Evolutionary conservation across 2,113 vertebrate genomes (phyloP).

Genomic region (Noctilio leporinus): DNA sequence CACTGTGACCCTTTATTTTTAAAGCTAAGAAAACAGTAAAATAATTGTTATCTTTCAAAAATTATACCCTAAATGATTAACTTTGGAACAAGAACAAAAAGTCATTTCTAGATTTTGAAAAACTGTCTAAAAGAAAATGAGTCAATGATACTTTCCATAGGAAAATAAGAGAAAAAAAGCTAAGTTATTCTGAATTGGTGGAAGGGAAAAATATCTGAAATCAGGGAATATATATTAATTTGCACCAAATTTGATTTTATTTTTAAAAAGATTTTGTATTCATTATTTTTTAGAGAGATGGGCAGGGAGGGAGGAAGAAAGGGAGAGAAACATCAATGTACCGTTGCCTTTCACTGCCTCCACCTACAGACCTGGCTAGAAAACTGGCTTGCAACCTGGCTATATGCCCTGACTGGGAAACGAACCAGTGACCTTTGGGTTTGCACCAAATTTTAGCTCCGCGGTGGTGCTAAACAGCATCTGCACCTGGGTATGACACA

Average conservation of each 20-base stretch:
- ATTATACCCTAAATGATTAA: background rate
- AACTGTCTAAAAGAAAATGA: background rate
- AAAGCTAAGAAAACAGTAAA: background rate
- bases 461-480: slow-evolving; percentile 11
- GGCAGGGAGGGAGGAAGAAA: no score
- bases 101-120: background rate
- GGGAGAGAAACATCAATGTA: no score
- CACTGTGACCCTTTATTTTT: background rate
- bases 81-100: background rate
- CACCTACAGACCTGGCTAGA: no score
- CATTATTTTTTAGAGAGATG: no score
- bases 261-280: no score
- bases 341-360: no score
- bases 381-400: no score
- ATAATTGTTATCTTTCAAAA: background rate
- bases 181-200: background rate
- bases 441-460: background rate
- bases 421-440: no score
- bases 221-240: background rate
- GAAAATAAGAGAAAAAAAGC: background rate
- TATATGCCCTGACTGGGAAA: no score
- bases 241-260: slow-evolving; percentile 1
- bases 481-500: slow-evolving; percentile 53
- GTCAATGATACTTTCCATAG: background rate
- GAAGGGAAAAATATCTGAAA: background rate